phyloP scores from a whole-genome alignment of 1,140 invertebrate species.

The Chrysopa pallens region DNA sequence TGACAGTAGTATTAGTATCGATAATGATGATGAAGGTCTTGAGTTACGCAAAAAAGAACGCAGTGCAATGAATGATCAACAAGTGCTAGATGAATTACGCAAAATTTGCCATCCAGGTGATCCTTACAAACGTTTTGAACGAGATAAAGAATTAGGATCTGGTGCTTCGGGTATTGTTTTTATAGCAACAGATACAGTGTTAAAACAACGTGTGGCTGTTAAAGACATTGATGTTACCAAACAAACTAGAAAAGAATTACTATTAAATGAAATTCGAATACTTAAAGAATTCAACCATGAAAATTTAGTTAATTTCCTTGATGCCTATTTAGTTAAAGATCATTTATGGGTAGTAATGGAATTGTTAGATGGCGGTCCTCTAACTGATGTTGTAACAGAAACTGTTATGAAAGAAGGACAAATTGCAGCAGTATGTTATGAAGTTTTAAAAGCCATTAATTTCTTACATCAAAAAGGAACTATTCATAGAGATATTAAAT shows the following conservation, averaged over 20 bases:
- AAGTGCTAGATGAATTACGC: conserved; percentile 70
- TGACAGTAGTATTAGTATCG: neutral
- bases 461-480: conserved; percentile 86
- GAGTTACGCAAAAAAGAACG: conserved; percentile 33
- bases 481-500: conserved; percentile 88
- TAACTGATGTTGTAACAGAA: conserved; percentile 96
- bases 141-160: conserved; percentile 73
- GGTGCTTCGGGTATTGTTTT: conserved; percentile 84
- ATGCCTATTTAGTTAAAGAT: conserved; percentile 74
- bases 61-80: conserved; percentile 54
- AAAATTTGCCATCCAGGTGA: conserved; percentile 58
- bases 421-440: conserved; percentile 86
- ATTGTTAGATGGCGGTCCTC: conserved; percentile 81
- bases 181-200: conserved; percentile 65
- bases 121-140: conserved; percentile 62
- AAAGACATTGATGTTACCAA: conserved; percentile 91
- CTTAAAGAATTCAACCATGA: conserved; percentile 86
- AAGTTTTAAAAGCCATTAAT: conserved; percentile 80
- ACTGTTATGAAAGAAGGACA: conserved; percentile 95
- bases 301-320: conserved; percentile 94
- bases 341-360: conserved; percentile 95
- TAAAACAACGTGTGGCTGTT: conserved; percentile 70
- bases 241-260: conserved; percentile 86
- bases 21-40: conserved; percentile 15
- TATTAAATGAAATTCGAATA: conserved; percentile 88